Evolutionary conservation across 1,140 invertebrate genomes (phyloP).

Genomic region (Holotrichia oblita): DNA sequence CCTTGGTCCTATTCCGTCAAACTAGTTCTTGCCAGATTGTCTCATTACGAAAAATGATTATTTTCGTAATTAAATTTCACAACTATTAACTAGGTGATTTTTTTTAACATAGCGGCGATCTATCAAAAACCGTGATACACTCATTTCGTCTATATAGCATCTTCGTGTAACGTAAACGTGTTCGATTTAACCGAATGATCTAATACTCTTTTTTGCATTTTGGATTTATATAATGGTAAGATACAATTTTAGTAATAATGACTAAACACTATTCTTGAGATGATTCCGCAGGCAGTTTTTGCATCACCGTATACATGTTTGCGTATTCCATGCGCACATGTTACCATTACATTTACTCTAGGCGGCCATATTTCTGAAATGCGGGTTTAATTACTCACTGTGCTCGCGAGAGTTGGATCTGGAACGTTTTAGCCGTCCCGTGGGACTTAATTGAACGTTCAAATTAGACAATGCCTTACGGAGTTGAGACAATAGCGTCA

Average conservation of each 20-base stretch:
- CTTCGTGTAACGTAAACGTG: no score
- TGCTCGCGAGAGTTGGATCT: neutral
- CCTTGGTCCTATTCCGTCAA: no score
- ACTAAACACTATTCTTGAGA: neutral
- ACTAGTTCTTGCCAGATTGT: no score
- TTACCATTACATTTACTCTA: no score
- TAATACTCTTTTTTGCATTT: neutral
- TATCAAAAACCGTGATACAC: no score
- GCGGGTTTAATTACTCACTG: slow-evolving; percentile 5
- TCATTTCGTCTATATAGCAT: no score
- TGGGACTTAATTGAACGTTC: slow-evolving; percentile 20
- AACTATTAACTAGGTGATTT: no score
- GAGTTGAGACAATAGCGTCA: slow-evolving; percentile 14
- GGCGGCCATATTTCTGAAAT: neutral
- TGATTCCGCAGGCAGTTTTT: neutral
- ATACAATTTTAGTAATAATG: no score
- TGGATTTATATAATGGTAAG: no score
- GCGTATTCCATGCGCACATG: neutral
- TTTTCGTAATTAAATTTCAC: no score
- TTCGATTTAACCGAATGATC: neutral
- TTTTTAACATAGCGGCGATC: no score
- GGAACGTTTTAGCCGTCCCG: slow-evolving; percentile 9
- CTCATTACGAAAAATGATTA: no score
- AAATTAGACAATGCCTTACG: slow-evolving; percentile 14
- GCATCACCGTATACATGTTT: neutral